These are phyloP conservation scores for Zaprionus gabonicus DNA, from an alignment of 1,140 invertebrate species.

Conservation along the genomic window DNA sequence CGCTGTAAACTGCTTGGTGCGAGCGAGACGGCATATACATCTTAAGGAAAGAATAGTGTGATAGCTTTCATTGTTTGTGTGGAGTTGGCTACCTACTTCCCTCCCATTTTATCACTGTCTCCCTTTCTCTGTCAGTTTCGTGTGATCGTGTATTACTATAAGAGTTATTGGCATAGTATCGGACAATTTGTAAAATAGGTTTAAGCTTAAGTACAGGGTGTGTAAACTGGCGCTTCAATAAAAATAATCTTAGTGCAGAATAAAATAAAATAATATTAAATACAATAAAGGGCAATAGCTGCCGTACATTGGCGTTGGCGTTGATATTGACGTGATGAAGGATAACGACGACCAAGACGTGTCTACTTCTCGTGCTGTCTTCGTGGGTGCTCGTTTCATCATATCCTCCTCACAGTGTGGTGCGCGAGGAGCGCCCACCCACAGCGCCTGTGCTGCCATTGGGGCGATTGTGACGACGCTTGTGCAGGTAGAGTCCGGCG, in stretches of 20 bases:
- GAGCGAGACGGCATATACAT: constrained; percentile 24
- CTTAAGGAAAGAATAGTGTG: background rate
- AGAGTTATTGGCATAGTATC: constrained; percentile 41
- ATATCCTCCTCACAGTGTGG: constrained; percentile 54
- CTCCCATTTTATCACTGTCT: background rate
- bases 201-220: constrained; percentile 37
- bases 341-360: background rate
- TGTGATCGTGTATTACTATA: constrained; percentile 16
- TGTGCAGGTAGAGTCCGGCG: constrained; percentile 84
- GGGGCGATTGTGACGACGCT: constrained; percentile 84
- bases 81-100: background rate
- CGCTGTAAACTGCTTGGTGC: constrained; percentile 19
- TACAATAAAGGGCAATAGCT: constrained; percentile 27
- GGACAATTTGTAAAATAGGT: constrained; percentile 42
- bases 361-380: background rate
- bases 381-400: background rate
- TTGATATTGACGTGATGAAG: background rate
- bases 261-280: constrained; percentile 18
- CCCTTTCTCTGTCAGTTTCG: background rate
- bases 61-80: background rate
- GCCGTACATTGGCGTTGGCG: constrained; percentile 36
- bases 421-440: constrained; percentile 56
- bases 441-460: constrained; percentile 63
- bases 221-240: constrained; percentile 16
- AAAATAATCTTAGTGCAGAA: constrained; percentile 13